These are phyloP conservation scores for Busseola fusca DNA, from an alignment of 2,888 invertebrate genomes.

Conservation along the genomic window DNA sequence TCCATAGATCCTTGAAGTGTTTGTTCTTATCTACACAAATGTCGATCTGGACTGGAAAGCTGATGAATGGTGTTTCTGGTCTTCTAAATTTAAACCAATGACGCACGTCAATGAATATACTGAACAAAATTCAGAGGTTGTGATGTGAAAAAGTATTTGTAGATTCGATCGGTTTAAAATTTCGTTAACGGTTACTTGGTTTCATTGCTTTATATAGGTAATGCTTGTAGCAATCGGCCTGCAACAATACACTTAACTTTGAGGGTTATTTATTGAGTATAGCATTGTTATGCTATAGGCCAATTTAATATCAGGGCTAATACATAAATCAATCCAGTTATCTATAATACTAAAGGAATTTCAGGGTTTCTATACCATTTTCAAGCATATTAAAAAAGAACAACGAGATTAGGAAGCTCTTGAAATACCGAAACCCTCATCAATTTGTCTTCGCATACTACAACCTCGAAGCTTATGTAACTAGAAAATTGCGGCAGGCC, in stretches of 20 bases:
- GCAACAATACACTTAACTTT: background rate
- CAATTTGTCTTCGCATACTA: conserved; percentile 59
- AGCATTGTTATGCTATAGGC: background rate
- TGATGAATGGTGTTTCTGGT: conserved; percentile 72
- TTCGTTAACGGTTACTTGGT: background rate
- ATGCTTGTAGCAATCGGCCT: background rate
- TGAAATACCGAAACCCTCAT: conserved; percentile 49
- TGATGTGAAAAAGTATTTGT: conserved; percentile 36
- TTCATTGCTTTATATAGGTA: background rate
- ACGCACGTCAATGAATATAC: conserved; percentile 71
- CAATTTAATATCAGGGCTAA: background rate
- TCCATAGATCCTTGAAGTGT: conserved; percentile 57
- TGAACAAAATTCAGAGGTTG: conserved; percentile 60
- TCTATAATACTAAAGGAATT: background rate
- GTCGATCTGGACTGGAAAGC: conserved; percentile 65
- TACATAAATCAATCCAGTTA: background rate
- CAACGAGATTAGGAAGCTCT: conserved; percentile 17
- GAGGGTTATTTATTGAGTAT: background rate
- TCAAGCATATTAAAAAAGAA: conserved; percentile 1
- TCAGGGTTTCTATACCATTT: background rate
- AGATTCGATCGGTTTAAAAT: conserved; percentile 13
- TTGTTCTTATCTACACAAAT: conserved; percentile 64
- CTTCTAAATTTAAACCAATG: conserved; percentile 73
- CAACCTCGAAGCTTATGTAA: conserved; percentile 71
- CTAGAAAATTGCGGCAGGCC: conserved; percentile 78